A percentile compares a stretch with the other conserved stretches of the same genome.
phyloP scores from a whole-genome alignment of 2,888 invertebrate genomes.

The Torymus auratus region DNA sequence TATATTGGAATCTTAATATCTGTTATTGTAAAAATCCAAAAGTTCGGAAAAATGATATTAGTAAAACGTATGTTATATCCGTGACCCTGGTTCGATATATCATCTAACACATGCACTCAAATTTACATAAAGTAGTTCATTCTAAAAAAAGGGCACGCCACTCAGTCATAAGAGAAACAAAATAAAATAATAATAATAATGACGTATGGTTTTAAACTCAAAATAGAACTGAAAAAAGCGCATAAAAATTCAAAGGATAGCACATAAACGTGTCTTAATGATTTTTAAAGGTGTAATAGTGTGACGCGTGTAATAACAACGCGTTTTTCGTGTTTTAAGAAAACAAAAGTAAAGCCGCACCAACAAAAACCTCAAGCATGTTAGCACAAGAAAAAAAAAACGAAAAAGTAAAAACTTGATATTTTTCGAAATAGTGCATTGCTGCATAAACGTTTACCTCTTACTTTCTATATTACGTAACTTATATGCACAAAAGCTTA shows the following conservation, averaged over 20 bases:
- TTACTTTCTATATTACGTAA: conserved; percentile 8
- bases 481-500: not conserved
- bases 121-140: conserved; percentile 22
- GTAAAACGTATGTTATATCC: conserved; percentile 12
- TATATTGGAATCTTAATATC: not conserved
- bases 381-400: conserved; percentile 49
- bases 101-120: conserved; percentile 48
- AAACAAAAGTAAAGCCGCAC: conserved; percentile 25
- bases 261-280: conserved; percentile 16
- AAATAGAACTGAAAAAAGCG: conserved; percentile 19
- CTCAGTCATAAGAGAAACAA: conserved; percentile 9
- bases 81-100: conserved; percentile 37
- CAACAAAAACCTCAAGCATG: conserved; percentile 54
- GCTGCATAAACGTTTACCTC: conserved; percentile 22
- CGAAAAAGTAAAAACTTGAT: conserved; percentile 30
- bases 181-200: conserved; percentile 26
- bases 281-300: conserved; percentile 17
- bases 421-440: conserved; percentile 6
- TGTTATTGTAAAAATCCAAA: too few relatives aligned
- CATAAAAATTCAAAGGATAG: conserved; percentile 28
- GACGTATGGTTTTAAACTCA: not conserved
- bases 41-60: too few relatives aligned
- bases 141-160: conserved; percentile 39
- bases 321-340: conserved; percentile 8
- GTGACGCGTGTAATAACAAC: conserved; percentile 48